Evolutionary conservation across 1,140 invertebrate species (phyloP), one percentile per base, ranked within the genome.

Genomic region (Araneus ventricosus): DNA sequence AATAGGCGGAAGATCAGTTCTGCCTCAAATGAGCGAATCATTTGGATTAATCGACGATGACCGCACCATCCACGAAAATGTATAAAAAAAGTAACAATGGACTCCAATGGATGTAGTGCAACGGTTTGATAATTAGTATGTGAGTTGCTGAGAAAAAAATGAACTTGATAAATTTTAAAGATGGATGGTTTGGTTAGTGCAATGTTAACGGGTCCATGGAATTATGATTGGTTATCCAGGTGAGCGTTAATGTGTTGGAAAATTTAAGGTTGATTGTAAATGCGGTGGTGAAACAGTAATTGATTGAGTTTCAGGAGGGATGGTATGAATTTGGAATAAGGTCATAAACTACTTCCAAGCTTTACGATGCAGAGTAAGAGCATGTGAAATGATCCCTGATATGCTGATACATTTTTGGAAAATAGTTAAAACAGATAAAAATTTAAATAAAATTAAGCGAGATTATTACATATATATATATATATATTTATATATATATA

Each of bases 21-120:
- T 34, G 39, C 87, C 20, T 63, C 52, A 88, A 88, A 88, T 52
- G 87, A 88, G 87, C 39, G 63, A 52, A 88, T 88, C 39, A 88
- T 88, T 88, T 88, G 67, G 63, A 88, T 88, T 88, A 88, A 88
- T 88, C 52, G 39, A 63, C n/a, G 30, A 20, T 5, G 1, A 14
- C 34, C 20, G 30, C 30, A 75, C 17, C 70, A 37, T 75, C 70
- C 70, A 37, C 1, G 1, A 37, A 17, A 20, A 20, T 5, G 24
- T 5, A 63, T 24, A 61, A n/a, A 63, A 63, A 63, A 5, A 6
- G 24, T 63, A n/a, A 63, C n/a, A n/a, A 63, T 63, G 59, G n/a
- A 10, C 14, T 75, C 30, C 30, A 75, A 34, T 34, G 45, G 45
- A 75, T 75, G 27, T 75, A 20, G 4, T 75, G 30, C 14, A 75